Evolutionary conservation across 1,140 invertebrate species (phyloP).

Genomic region (Ceratina australensis): DNA sequence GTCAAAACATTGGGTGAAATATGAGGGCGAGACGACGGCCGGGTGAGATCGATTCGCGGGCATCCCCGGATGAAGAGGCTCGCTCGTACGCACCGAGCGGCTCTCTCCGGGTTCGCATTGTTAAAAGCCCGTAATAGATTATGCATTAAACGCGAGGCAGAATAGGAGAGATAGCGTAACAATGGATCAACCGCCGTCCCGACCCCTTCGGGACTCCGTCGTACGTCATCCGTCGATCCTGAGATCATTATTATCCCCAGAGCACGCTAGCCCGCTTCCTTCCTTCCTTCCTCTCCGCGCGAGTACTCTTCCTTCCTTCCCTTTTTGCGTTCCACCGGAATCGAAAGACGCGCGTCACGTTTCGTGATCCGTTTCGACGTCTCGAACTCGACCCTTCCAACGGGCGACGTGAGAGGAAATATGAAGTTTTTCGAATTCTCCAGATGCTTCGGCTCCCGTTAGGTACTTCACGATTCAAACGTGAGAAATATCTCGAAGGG

Average conservation of each 20-base stretch:
- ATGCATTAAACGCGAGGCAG: slow-evolving; percentile 75
- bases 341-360: slow-evolving; percentile 48
- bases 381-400: background rate
- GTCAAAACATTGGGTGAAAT: slow-evolving; percentile 77
- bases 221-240: slow-evolving; percentile 71
- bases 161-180: slow-evolving; percentile 74
- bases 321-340: background rate
- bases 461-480: no score
- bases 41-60: slow-evolving; percentile 70
- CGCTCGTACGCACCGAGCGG: slow-evolving; percentile 21
- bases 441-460: no score
- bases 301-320: background rate
- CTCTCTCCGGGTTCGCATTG: slow-evolving; percentile 67
- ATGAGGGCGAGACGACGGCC: slow-evolving; percentile 69
- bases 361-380: slow-evolving; percentile 39
- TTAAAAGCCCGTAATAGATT: slow-evolving; percentile 79
- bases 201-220: slow-evolving; percentile 68
- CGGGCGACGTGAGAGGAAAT: slow-evolving; percentile 12
- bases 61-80: slow-evolving; percentile 55
- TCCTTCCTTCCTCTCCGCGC: slow-evolving; percentile 5
- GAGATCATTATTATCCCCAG: slow-evolving; percentile 63
- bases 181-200: slow-evolving; percentile 71
- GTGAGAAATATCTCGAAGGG: no score
- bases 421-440: background rate
- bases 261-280: slow-evolving; percentile 36